Percentiles rank a stretch among this genome's conserved stretches.
These are phyloP conservation scores for Phortica variegata DNA, from an alignment of 1,140 invertebrate species.

Conservation along the genomic window DNA sequence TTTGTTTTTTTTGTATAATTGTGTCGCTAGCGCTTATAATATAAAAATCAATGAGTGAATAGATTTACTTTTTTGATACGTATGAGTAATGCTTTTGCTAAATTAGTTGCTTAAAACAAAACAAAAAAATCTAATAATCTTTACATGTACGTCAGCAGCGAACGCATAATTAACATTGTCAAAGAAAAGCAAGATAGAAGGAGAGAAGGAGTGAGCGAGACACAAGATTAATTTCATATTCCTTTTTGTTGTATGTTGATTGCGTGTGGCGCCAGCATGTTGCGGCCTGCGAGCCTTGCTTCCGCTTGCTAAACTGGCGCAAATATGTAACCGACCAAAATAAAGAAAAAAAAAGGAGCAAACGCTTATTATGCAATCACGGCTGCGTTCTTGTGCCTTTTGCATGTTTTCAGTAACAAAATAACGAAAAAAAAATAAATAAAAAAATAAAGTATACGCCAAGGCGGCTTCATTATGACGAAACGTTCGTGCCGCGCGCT, in stretches of 20 bases:
- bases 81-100: no score
- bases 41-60: slow-evolving; percentile 45
- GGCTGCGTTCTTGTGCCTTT: slow-evolving; percentile 40
- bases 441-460: no score
- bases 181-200: slow-evolving; percentile 17
- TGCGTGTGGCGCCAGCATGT: slow-evolving; percentile 50
- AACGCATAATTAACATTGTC: slow-evolving; percentile 25
- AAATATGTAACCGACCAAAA: slow-evolving; percentile 11
- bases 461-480: no score
- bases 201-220: background rate
- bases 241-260: slow-evolving; percentile 18
- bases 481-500: no score
- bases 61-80: slow-evolving; percentile 36
- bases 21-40: no score
- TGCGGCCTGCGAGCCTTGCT: background rate
- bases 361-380: slow-evolving; percentile 51
- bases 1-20: no score
- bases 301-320: background rate
- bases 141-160: background rate
- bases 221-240: slow-evolving; percentile 38
- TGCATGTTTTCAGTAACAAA: slow-evolving; percentile 25
- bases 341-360: slow-evolving; percentile 6
- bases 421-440: no score
- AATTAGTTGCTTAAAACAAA: no score
- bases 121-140: no score